A percentile compares a stretch with the other conserved stretches of the same genome.
Conservation (phyloP, 2,113 vertebrate genomes). For the Mobula hypostoma region DNA sequence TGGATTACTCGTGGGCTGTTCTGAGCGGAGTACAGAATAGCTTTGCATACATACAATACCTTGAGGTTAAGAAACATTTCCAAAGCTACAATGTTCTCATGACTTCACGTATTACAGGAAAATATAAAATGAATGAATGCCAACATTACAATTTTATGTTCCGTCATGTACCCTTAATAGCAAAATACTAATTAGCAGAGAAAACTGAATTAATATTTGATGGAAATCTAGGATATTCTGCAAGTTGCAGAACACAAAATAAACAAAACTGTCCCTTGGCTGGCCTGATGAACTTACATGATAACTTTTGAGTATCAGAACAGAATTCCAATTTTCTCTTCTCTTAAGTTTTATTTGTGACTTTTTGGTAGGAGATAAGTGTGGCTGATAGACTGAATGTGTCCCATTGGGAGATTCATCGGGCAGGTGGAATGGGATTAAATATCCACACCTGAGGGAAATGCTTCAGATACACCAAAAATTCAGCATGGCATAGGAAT, state of each 20-base stretch:
- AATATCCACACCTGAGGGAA: background rate
- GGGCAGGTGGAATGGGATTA: background rate
- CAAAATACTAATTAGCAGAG: background rate
- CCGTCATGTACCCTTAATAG: background rate
- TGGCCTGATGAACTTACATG: background rate
- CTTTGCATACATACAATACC: background rate
- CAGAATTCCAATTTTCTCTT: background rate
- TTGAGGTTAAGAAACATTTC: background rate
- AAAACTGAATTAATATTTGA: background rate
- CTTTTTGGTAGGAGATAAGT: background rate
- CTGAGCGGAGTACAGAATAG: background rate
- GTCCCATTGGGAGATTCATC: background rate
- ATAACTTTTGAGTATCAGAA: background rate
- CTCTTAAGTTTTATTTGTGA: background rate
- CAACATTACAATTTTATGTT: background rate
- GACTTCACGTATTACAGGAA: background rate
- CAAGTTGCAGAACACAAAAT: background rate
- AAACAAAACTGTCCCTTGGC: slow-evolving; percentile 2
- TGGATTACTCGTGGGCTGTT: background rate
- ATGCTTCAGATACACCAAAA: background rate
- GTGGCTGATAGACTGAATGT: background rate
- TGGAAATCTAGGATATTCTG: background rate
- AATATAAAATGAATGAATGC: background rate
- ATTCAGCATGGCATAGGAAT: background rate
- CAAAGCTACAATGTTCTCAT: background rate